Base-by-base conservation (phyloP, 2,113 vertebrate species). In the Raja brachyura region DNA sequence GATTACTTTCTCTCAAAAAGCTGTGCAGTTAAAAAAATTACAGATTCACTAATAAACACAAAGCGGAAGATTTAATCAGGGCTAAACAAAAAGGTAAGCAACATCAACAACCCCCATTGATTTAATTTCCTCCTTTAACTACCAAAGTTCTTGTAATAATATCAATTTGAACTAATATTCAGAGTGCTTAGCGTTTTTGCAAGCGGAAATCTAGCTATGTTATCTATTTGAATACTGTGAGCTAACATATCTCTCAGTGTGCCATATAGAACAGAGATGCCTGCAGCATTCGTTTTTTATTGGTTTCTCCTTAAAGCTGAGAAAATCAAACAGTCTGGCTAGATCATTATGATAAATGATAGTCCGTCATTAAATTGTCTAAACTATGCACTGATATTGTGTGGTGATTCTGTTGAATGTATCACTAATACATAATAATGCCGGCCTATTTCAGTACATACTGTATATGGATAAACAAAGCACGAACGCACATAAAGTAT, bases 331-430 rank as follows among this genome's bases (percentile, higher is more conserved):
- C 68, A 70, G 2, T 70, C 90, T 48, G 68, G 68, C 90, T 73
- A 68, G 8, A 92, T 92, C 90, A 92, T 92, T 39, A 92, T 74
- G 68, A 92, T 92, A 92, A 92, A 92, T 92, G 73, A 92, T 92
- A 74, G 90, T 92, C 68, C 68, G 73, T 73, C 90, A 68, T 92
- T 92, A 92, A 92, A 92, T 92, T 92, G 90, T 92, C 68, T 92
- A 92, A 92, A 92, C 90, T 25, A 92, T 11, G 33, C 66, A 11
- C 88, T 74, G 33, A 92, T 73, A 73, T 54, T 92, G 90, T 73
- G 90, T 92, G 66, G 39, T 70, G 68, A 92, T 70, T 73, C 68
- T 73, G 73, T 92, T 9, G 33, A 22, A 73, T 54, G 70, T 92
- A 92, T 92, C 68, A 92, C 56, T 54, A 74, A 92, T 73, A 73